Base-by-base conservation (phyloP, 2,797 vertebrate genomes). In the Rachycentron canadum region DNA sequence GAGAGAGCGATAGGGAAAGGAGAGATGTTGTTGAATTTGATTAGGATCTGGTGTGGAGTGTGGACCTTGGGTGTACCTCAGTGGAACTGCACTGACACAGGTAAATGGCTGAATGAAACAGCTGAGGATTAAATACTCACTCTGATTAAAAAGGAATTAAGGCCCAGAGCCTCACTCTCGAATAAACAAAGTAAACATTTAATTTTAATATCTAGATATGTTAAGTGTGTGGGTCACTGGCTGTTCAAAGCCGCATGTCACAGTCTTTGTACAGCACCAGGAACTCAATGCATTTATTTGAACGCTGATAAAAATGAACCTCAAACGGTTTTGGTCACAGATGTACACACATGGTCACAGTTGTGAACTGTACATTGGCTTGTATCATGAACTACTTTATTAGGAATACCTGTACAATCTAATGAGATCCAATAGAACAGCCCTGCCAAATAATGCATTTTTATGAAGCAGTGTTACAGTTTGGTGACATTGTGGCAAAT, bases 111-210 rank as follows among this genome's bases (percentile, higher is more conserved):
- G 81, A 84, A 83, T 57, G 65, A 62, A 91, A 87, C 69, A 73
- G 72, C 75, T 72, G 23, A 32, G 81, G 81, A 91, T 88, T 86
- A 82, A 88, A 84, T 87, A 63, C 72, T 58, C 71, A 28, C 26
- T 82, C 77, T 86, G 91, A 91, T 91, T 92, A 87, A 86, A 91
- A 88, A 73, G 73, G 80, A 67, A 88, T 87, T 88, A 85, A 36
- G 69, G 69, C 78, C 68, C 40, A 45, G 84, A 68, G 83, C 77
- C 84, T 87, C 86, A 40, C 76, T 69, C 82, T 88, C 55, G 4
- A 73, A 83, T 84, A 88, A 90, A 88, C 83, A 84, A 26, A 66
- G 59, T 41, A 63, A 85, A 86, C 7, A 60, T 88, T 88, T 91
- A 34, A 86, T 79, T 85, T 90, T 45, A 23, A 70, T 78, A 80